Conservation (phyloP, 2,113 vertebrate species). For the Pycnonotus jocosus region DNA sequence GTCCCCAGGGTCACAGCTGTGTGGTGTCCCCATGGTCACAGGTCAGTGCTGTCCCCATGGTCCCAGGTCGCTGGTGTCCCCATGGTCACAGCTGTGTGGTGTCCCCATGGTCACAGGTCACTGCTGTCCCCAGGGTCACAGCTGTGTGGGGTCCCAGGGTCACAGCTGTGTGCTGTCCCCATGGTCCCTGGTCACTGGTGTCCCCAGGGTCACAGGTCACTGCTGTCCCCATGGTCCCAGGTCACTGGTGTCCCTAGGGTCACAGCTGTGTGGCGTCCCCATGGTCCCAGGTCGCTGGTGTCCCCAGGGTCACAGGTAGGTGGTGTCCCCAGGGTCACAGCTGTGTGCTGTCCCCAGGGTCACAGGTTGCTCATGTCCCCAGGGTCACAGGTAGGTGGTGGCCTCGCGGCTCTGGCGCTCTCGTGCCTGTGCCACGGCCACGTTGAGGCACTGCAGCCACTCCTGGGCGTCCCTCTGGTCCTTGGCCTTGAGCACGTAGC, state of each 20-base stretch:
- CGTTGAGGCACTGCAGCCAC: constrained; percentile 94
- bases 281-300: neutral
- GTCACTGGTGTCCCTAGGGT: neutral
- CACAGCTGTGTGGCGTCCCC: too few species aligned
- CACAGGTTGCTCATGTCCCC: neutral
- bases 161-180: too few species aligned
- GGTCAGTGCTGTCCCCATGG: neutral
- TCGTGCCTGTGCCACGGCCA: constrained; percentile 89
- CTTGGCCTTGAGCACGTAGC: constrained; percentile 89
- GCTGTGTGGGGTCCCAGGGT: too few species aligned
- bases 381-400: constrained; percentile 76
- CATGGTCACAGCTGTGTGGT: neutral
- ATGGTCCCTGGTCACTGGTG: neutral
- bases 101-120: constrained; percentile 55
- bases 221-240: neutral
- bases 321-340: constrained; percentile 71
- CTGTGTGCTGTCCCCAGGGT: too few species aligned
- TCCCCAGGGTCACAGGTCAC: neutral
- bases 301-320: constrained; percentile 66
- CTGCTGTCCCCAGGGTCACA: constrained; percentile 75
- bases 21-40: too few species aligned
- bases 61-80: neutral
- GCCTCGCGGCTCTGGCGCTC: constrained; percentile 86
- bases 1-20: neutral
- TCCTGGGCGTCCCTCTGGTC: constrained; percentile 86